Evolutionary conservation across 2,113 vertebrate species (phyloP).

Genomic region (Periophthalmus modestus): DNA sequence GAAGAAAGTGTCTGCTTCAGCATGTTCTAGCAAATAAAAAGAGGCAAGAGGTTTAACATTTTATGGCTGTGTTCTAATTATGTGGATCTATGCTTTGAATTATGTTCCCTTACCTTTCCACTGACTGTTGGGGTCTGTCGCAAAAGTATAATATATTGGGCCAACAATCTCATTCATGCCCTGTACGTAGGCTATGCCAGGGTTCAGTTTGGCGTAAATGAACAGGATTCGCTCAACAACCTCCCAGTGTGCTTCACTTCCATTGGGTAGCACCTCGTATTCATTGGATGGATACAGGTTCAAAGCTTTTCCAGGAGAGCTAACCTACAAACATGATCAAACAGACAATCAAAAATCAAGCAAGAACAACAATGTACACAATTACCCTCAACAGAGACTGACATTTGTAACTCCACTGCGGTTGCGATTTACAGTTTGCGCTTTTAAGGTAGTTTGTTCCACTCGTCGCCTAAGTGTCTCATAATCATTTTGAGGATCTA

Average conservation of each 20-base stretch:
- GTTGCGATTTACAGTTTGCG: constrained; percentile 93
- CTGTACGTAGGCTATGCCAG: constrained; percentile 95
- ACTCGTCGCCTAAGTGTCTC: constrained; percentile 91
- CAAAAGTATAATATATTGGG: constrained; percentile 97
- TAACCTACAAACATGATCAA: constrained; percentile 79
- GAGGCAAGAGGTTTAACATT: background rate
- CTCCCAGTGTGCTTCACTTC: constrained; percentile 96
- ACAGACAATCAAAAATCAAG: background rate
- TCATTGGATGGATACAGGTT: constrained; percentile 83
- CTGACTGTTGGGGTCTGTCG: constrained; percentile 88
- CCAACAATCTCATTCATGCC: constrained; percentile 99
- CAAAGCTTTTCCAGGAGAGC: constrained; percentile 86
- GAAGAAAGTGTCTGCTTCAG: constrained; percentile 96
- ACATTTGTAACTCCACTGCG: constrained; percentile 97
- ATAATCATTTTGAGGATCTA: constrained; percentile 95
- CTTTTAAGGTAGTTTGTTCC: constrained; percentile 93
- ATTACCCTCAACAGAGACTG: constrained; percentile 53
- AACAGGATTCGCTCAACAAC: constrained; percentile 98
- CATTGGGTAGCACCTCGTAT: constrained; percentile 88
- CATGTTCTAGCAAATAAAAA: constrained; percentile 82
- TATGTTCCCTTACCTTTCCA: constrained; percentile 83
- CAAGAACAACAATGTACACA: background rate
- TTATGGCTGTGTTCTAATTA: background rate
- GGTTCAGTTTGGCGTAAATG: constrained; percentile 98
- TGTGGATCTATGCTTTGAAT: background rate